phyloP scores from a whole-genome alignment of 2,888 invertebrate genomes.

The Acleris sparsana region DNA sequence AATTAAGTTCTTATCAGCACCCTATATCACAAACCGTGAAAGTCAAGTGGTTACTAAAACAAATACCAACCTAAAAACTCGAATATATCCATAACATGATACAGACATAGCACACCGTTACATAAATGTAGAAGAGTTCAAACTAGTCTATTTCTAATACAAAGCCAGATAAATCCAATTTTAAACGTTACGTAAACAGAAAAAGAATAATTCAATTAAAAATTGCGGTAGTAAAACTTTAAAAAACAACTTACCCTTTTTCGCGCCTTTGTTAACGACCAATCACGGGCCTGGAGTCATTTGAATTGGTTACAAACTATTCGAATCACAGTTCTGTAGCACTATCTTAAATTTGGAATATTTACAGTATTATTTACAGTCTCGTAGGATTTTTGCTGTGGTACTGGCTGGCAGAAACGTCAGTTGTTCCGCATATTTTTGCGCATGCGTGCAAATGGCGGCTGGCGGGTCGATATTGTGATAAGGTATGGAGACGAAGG shows the following conservation, averaged over 20 bases:
- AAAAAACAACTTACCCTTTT: conserved; percentile 43
- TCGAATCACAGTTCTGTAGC: conserved; percentile 36
- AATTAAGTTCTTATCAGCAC: conserved; percentile 43
- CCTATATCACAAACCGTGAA: conserved; percentile 36
- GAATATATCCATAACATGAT: conserved; percentile 37
- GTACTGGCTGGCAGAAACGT: conserved; percentile 65
- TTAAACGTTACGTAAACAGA: conserved; percentile 38
- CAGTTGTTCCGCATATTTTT: conserved; percentile 72
- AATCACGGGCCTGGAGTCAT: conserved; percentile 24
- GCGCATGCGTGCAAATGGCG: conserved; percentile 68
- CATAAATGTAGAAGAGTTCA: conserved; percentile 27
- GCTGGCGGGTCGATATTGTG: conserved; percentile 65
- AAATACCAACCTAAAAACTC: conserved; percentile 37
- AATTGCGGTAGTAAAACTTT: conserved; percentile 42
- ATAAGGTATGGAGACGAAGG: conserved; percentile 64
- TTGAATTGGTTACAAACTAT: conserved; percentile 18
- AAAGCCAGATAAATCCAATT: conserved; percentile 50
- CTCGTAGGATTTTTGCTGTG: conserved; percentile 56
- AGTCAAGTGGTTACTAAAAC: conserved; percentile 35
- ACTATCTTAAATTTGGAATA: conserved; percentile 45
- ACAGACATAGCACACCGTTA: conserved; percentile 37
- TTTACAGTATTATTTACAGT: conserved; percentile 71
- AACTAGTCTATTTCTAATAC: conserved; percentile 13
- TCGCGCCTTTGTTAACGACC: conserved; percentile 17
- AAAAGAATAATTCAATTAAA: conserved; percentile 50